Conservation (phyloP, 2,113 vertebrate species). For the Cyanocitta stelleri region DNA sequence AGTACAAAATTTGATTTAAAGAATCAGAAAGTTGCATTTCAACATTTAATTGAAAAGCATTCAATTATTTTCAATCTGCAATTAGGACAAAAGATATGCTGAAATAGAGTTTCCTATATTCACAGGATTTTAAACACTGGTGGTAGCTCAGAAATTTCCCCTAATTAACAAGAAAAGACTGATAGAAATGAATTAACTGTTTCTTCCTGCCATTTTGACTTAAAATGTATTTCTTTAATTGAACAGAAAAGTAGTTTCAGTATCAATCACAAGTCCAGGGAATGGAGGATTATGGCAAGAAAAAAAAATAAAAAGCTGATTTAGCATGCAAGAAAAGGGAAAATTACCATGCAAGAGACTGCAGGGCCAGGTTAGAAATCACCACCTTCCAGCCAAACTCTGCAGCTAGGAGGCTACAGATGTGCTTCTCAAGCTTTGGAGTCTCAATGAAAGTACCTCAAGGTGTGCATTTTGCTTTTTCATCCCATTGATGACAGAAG, state of each 20-base stretch:
- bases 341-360: background rate
- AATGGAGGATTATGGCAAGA: background rate
- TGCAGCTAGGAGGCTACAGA: background rate
- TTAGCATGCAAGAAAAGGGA: background rate
- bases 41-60: conserved; percentile 4
- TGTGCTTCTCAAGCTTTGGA: background rate
- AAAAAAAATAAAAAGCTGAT: background rate
- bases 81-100: background rate
- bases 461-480: background rate
- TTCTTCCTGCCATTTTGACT: background rate
- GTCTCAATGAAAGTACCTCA: background rate
- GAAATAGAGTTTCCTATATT: background rate
- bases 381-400: background rate
- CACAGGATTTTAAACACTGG: background rate
- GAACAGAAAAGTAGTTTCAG: conserved; percentile 5
- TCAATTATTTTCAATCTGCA: background rate
- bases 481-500: background rate
- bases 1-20: background rate
- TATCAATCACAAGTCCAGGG: background rate
- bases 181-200: background rate
- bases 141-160: background rate
- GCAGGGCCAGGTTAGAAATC: background rate
- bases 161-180: background rate
- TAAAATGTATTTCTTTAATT: conserved; percentile 8
- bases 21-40: background rate